Conservation (phyloP, 2,888 invertebrate genomes). For the Archips xylosteana region DNA sequence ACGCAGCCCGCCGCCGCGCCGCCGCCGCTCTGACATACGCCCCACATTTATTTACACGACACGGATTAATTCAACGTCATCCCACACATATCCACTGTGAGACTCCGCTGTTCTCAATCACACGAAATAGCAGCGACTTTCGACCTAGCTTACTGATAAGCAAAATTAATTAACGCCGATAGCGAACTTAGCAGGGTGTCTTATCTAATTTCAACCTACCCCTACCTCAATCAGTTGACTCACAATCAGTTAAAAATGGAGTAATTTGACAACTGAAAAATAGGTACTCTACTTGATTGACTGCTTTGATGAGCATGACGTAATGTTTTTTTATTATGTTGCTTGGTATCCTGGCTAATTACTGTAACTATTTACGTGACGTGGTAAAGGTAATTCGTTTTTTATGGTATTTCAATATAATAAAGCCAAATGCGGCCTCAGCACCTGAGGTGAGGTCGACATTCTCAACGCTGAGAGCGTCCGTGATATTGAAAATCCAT, state of each 20-base stretch:
- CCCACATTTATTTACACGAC: conserved; percentile 79
- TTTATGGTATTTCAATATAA: neutral
- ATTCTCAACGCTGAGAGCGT: neutral
- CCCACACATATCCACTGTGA: conserved; percentile 68
- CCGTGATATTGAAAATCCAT: conserved; percentile 12
- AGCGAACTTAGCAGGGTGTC: neutral
- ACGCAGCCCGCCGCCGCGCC: conserved; percentile 56
- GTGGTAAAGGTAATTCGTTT: too few relatives aligned
- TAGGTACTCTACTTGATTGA: too few relatives aligned
- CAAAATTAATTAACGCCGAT: conserved; percentile 44
- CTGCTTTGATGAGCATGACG: neutral
- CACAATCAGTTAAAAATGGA: too few relatives aligned
- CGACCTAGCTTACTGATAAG: conserved; percentile 47
- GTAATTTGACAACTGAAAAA: too few relatives aligned
- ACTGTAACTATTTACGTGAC: too few relatives aligned
- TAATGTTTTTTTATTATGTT: too few relatives aligned
- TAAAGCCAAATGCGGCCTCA: neutral
- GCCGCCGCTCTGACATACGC: conserved; percentile 65
- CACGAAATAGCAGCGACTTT: conserved; percentile 58
- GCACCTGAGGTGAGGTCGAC: neutral
- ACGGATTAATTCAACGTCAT: conserved; percentile 77
- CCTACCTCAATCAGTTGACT: too few relatives aligned
- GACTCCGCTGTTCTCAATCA: conserved; percentile 64
- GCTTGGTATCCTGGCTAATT: neutral
- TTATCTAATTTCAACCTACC: neutral